Evolutionary conservation across 2,888 invertebrate species (phyloP).

Genomic region (Priocnemis perturbator): DNA sequence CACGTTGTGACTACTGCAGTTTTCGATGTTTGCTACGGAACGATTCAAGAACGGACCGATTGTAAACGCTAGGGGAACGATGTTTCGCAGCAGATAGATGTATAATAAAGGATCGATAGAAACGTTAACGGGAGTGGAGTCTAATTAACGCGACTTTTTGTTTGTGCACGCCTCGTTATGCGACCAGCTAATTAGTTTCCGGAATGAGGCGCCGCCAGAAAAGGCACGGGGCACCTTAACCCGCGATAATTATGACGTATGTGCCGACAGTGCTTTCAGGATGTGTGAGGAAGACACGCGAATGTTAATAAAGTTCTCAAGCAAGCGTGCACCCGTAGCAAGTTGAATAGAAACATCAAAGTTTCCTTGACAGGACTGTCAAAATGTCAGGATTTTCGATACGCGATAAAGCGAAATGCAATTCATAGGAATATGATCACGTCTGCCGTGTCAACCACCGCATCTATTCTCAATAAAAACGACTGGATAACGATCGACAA

Average conservation of each 20-base stretch:
- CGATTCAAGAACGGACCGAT: no score
- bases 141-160: slow-evolving; percentile 49
- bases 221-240: slow-evolving; percentile 37
- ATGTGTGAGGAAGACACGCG: slow-evolving; percentile 12
- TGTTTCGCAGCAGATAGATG: not conserved
- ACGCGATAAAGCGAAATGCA: no score
- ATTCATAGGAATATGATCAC: no score
- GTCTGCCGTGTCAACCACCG: no score
- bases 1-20: no score
- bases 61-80: not conserved
- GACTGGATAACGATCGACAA: no score
- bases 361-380: no score
- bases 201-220: slow-evolving; percentile 26
- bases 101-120: slow-evolving; percentile 35
- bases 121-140: slow-evolving; percentile 21
- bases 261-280: slow-evolving; percentile 18
- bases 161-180: slow-evolving; percentile 43
- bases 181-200: slow-evolving; percentile 51
- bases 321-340: slow-evolving; percentile 10
- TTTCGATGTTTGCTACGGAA: no score
- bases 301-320: slow-evolving; percentile 23
- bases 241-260: slow-evolving; percentile 39
- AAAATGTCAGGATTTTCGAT: no score
- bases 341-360: no score
- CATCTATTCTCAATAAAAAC: no score